Base-by-base conservation (phyloP, 2,888 invertebrate species). In the Glaucopsyche alexis region DNA sequence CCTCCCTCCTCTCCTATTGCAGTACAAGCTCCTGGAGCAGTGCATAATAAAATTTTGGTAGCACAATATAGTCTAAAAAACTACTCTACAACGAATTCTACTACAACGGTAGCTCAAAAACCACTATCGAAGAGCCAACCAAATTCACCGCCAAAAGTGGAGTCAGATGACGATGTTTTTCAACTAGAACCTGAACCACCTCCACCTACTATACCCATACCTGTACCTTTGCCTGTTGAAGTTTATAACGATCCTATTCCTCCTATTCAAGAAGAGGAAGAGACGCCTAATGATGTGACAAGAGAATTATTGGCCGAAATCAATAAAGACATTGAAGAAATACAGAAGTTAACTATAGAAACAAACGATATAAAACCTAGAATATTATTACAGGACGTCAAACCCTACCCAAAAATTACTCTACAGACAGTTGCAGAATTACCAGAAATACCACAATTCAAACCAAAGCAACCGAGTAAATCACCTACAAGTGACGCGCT, bases 381-480 rank as follows among this genome's bases (percentile, higher is more conserved):
- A 73, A 84, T 91, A 3, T 80, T 93, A n/a, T 78, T 93, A 60
- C 93, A 93, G 84, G 93, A 93, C 77, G 86, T 90, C 1, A 93
- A 93, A 78, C 93, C 93, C 7, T 93, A 93, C 76, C 91, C 93
- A 2, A 94, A 94, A 85, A 94, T 95, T 40, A 95, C 95, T 8
- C 86, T 94, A 47, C 94, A 95, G 82, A 94, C 94, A 14, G 94
- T 95, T 9, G 93, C 94, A 52, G 94, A 95, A 77, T 80, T 95
- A 76, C 95, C 95, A 11, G 94, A 94, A 81, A 95, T 95, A 80
- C 95, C 95, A 16, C 94, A 94, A 77, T 95, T 93, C 75, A 93
- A 91, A 77, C 81, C 88, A 7, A 93, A 90, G 78, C 86, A 84
- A 75, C 75, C 82, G 4, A 86, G 79, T 66, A 91, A 87, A 78